phyloP scores from a whole-genome alignment of 2,888 invertebrate species.

The Malthinus seriepunctatus region DNA sequence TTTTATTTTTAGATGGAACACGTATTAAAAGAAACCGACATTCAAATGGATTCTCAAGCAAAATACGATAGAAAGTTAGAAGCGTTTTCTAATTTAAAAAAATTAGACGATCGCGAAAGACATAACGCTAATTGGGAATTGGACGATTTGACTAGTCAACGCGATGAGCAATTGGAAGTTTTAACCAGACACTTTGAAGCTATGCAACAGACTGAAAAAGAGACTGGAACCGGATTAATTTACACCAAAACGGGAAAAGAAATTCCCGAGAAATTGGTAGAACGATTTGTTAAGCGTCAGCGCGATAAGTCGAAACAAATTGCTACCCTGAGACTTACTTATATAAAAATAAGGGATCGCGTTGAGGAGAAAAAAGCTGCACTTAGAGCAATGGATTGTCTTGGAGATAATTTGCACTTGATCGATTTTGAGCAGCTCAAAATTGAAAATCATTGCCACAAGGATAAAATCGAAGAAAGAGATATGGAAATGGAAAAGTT shows the following conservation, averaged over 20 bases:
- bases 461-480: constrained; percentile 61
- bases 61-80: constrained; percentile 45
- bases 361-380: constrained; percentile 45
- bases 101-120: constrained; percentile 32
- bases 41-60: constrained; percentile 36
- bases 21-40: constrained; percentile 40
- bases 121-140: constrained; percentile 37
- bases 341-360: constrained; percentile 45
- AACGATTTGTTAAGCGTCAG: constrained; percentile 44
- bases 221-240: constrained; percentile 47
- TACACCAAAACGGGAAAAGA: constrained; percentile 48
- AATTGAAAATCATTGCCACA: constrained; percentile 59
- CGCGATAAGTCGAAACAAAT: constrained; percentile 40
- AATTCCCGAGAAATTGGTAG: constrained; percentile 46
- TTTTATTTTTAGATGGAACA: constrained; percentile 45
- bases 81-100: constrained; percentile 33
- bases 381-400: constrained; percentile 51
- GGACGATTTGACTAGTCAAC: constrained; percentile 32
- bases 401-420: constrained; percentile 57
- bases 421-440: constrained; percentile 62
- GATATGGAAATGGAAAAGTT: constrained; percentile 58
- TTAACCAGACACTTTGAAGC: constrained; percentile 35
- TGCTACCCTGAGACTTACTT: constrained; percentile 43
- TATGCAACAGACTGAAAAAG: constrained; percentile 43
- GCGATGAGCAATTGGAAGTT: constrained; percentile 35